Evolutionary conservation across 2,888 invertebrate species (phyloP).

Genomic region (Agonopterix alstromeriana): DNA sequence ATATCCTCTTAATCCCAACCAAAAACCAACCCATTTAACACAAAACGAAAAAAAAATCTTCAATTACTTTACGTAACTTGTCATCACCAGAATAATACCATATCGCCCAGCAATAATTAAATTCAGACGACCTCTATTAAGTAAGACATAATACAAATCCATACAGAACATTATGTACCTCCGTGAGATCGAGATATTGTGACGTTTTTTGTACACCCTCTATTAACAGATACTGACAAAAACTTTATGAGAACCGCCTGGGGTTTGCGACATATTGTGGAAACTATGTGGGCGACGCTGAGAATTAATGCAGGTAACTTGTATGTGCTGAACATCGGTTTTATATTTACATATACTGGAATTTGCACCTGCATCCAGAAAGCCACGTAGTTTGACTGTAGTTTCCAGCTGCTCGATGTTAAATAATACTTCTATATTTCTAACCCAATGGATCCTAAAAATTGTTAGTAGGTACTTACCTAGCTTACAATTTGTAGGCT

Average conservation of each 20-base stretch:
- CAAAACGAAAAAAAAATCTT: no score
- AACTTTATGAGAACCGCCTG: constrained; percentile 46
- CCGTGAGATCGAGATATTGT: constrained; percentile 18
- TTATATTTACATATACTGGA: background rate
- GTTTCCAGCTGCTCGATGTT: no score
- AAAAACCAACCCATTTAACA: no score
- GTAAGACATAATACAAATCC: constrained; percentile 1
- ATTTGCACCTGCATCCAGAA: background rate
- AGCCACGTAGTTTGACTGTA: background rate
- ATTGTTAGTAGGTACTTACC: no score
- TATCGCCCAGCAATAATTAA: background rate
- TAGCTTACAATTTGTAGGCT: no score
- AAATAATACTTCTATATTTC: no score
- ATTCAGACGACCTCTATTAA: constrained; percentile 4
- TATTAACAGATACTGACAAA: constrained; percentile 22
- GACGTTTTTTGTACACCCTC: no score
- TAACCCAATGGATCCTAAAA: no score
- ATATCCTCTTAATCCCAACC: no score
- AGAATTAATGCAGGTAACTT: constrained; percentile 9
- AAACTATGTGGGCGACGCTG: constrained; percentile 21
- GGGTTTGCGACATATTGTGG: constrained; percentile 49
- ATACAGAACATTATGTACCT: constrained; percentile 30
- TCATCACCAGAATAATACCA: no score
- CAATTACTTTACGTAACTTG: no score
- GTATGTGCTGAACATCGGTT: no score